Conservation (phyloP, 2,113 vertebrate species). For the Bufo bufo region DNA sequence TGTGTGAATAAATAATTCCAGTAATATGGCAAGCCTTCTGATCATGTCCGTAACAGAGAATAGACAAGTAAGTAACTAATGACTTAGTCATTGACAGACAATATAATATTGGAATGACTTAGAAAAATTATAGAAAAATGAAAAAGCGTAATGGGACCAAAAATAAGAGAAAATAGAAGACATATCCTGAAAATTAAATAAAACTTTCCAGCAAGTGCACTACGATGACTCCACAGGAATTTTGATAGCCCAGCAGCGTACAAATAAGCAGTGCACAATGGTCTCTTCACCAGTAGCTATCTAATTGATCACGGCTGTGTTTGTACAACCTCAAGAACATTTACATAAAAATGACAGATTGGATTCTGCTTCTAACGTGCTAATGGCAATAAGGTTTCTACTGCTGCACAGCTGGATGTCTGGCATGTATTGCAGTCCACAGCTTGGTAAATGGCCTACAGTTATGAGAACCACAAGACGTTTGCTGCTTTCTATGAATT, state of each 20-base stretch:
- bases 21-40: too few species aligned
- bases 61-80: not conserved
- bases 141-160: not conserved
- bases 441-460: not conserved
- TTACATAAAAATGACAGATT: slow-evolving; percentile 77
- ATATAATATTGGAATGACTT: not conserved
- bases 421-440: not conserved
- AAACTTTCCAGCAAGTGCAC: slow-evolving; percentile 74
- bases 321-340: slow-evolving; percentile 79
- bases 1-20: too few species aligned
- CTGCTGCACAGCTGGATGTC: slow-evolving; percentile 54
- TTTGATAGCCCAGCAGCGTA: slow-evolving; percentile 70
- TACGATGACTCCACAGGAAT: slow-evolving; percentile 67
- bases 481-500: not conserved
- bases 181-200: not conserved
- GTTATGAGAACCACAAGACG: not conserved
- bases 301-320: slow-evolving; percentile 79
- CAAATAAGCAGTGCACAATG: slow-evolving; percentile 73
- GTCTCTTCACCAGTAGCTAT: slow-evolving; percentile 74
- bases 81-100: not conserved
- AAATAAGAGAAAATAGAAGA: not conserved
- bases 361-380: slow-evolving; percentile 70
- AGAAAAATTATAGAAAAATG: not conserved
- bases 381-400: slow-evolving; percentile 61
- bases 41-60: too few species aligned